Conservation (phyloP, 2,797 vertebrate species). For the Stomatorhinus walkeri region DNA sequence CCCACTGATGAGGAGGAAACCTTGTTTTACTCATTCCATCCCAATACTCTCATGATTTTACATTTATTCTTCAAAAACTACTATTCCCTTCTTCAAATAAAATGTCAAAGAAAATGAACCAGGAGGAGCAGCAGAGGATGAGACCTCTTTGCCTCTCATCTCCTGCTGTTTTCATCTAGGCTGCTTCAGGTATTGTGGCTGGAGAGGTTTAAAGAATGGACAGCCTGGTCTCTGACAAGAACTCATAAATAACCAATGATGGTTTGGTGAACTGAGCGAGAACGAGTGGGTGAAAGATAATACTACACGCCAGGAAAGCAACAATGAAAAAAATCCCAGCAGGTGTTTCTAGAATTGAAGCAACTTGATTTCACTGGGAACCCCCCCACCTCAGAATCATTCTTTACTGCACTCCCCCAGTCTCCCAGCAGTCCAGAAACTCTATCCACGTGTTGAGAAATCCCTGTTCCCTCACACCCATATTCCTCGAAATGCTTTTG, state of each 20-base stretch:
- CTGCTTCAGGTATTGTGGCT: neutral
- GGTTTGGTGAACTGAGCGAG: neutral
- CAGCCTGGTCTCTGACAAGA: neutral
- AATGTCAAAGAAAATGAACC: neutral
- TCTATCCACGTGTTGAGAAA: neutral
- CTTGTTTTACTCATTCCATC: neutral
- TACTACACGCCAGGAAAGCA: neutral
- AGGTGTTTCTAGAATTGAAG: neutral
- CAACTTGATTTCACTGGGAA: neutral
- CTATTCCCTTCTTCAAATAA: neutral
- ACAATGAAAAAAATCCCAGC: neutral
- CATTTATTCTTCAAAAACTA: neutral
- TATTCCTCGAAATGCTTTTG: neutral
- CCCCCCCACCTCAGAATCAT: neutral
- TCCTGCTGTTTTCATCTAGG: neutral
- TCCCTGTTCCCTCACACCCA: neutral
- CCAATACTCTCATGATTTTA: neutral
- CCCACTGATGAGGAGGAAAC: neutral
- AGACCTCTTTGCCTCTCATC: neutral
- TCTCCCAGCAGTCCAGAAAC: neutral
- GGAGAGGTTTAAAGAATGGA: neutral
- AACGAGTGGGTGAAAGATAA: neutral
- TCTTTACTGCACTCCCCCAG: neutral
- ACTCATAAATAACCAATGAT: conserved; percentile 1
- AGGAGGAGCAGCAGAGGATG: neutral